Evolutionary conservation across 1,140 invertebrate genomes (phyloP).

Genomic region (Hypothenemus hampei): DNA sequence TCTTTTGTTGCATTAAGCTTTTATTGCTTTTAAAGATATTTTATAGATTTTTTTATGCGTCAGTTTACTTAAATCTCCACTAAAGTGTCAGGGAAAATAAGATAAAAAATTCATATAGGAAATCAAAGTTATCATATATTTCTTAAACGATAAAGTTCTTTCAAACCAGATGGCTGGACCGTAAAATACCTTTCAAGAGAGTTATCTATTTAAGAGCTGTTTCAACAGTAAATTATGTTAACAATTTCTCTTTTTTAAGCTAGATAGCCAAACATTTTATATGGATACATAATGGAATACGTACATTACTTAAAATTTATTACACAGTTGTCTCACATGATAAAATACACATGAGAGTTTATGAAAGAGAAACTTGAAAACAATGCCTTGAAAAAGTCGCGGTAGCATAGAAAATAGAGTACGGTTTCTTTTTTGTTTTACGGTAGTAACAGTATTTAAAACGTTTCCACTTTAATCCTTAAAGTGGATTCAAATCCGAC

Average conservation of each 20-base stretch:
- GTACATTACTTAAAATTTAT: constrained; percentile 9
- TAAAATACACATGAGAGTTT: background rate
- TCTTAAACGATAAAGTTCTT: too few species aligned
- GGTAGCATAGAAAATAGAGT: constrained; percentile 4
- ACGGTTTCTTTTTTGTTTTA: constrained; percentile 2
- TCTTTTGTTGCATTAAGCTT: too few species aligned
- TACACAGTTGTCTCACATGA: background rate
- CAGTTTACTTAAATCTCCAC: too few species aligned
- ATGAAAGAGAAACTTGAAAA: background rate
- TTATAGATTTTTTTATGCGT: too few species aligned
- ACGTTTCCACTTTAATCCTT: constrained; percentile 19
- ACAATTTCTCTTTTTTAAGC: constrained; percentile 3
- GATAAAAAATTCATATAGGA: too few species aligned
- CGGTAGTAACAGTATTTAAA: constrained; percentile 20
- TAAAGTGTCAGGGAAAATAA: too few species aligned
- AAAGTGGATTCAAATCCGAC: constrained; percentile 26
- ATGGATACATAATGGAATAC: constrained; percentile 3
- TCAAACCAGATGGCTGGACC: constrained; percentile 2
- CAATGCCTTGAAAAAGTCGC: too few species aligned
- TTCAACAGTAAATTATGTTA: constrained; percentile 13
- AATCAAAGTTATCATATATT: too few species aligned
- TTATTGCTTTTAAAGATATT: too few species aligned
- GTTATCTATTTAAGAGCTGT: constrained; percentile 16
- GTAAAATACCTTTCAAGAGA: constrained; percentile 7
- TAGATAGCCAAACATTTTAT: constrained; percentile 5